Evolutionary conservation across 2,113 vertebrate genomes (phyloP).

Genomic region (Onychorhynchus coronatus): DNA sequence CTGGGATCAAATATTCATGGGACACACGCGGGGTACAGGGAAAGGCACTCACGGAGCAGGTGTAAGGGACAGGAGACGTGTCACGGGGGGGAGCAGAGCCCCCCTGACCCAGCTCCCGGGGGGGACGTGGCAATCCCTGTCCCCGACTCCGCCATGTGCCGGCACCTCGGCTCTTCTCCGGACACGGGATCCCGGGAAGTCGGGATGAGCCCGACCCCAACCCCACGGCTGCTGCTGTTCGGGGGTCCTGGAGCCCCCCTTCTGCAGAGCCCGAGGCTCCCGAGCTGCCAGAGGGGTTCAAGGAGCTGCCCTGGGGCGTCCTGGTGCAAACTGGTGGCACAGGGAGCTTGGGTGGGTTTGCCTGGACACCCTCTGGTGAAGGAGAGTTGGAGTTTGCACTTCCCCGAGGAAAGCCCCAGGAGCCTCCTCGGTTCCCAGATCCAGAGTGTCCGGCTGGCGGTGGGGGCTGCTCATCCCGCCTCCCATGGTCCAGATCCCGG

Average conservation of each 20-base stretch:
- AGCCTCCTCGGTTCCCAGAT: not conserved
- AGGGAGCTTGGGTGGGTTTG: fast-evolving
- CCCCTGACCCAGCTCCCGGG: not conserved
- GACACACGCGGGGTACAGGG: not conserved
- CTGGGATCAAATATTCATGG: constrained; percentile 50
- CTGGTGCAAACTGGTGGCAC: not conserved
- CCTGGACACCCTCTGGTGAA: not conserved
- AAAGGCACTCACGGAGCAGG: constrained; percentile 8
- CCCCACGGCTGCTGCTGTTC: fast-evolving
- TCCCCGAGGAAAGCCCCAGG: not conserved
- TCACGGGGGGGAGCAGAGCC: fast-evolving
- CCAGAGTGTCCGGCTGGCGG: not conserved
- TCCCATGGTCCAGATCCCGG: fast-evolving
- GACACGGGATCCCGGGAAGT: not conserved
- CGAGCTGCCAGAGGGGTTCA: not conserved
- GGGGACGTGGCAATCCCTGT: fast-evolving
- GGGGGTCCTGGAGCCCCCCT: not conserved
- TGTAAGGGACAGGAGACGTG: not conserved
- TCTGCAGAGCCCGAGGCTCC: fast-evolving
- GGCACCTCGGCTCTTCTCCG: fast-evolving
- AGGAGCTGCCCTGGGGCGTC: not conserved
- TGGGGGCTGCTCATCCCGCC: not conserved
- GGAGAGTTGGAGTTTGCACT: fast-evolving
- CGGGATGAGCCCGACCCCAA: fast-evolving
- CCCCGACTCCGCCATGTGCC: fast-evolving